Base-by-base conservation (phyloP, 2,113 vertebrate genomes). In the Istiophorus platypterus region DNA sequence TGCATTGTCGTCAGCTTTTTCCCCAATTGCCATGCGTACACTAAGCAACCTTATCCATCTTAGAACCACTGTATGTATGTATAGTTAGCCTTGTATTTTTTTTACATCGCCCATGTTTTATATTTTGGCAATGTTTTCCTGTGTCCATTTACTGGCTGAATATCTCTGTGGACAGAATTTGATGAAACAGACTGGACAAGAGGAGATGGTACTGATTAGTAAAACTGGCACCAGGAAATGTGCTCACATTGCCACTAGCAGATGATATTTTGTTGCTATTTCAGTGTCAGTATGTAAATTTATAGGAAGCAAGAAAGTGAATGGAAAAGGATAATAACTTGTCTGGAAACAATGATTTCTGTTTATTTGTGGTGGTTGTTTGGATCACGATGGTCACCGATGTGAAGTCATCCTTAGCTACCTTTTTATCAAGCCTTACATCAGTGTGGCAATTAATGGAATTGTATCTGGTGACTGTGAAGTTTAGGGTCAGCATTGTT, bases 211-310 rank as follows among this genome's bases (percentile, higher is more conserved):
- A 52, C 66, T 86, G 61, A 82, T 72, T 78, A 49, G 59, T 72
- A 78, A 73, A 85, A 68, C 1, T 88, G 88, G 82, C 78, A 70
- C 26, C 8, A 34, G 37, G 22, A 79, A 79, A 71, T 80, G 68
- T 78, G 80, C 52, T 78, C 72, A 20, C 56, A n/a, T 76, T 72
- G 62, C 67, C 70, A 58, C 67, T 63, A 56, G 63, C 71, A 63
- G 56, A 42, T 59, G 59, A 34, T 66, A 63, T 78, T 57, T 76
- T 70, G 37, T 52, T n/a, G 45, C 42, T 66, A 15, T 80, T 85
- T 72, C 78, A 63, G 58, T 78, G 49, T 73, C 54, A 20, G 41
- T 42, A 76, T 84, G 42, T 39, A 58, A 61, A 76, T 62, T 80
- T 8, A 41, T 17, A 72, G 62, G 57, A 86, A 63, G 72, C 14